Evolutionary conservation across 2,797 vertebrate species (phyloP).

Genomic region (Onychomys arenicola): DNA sequence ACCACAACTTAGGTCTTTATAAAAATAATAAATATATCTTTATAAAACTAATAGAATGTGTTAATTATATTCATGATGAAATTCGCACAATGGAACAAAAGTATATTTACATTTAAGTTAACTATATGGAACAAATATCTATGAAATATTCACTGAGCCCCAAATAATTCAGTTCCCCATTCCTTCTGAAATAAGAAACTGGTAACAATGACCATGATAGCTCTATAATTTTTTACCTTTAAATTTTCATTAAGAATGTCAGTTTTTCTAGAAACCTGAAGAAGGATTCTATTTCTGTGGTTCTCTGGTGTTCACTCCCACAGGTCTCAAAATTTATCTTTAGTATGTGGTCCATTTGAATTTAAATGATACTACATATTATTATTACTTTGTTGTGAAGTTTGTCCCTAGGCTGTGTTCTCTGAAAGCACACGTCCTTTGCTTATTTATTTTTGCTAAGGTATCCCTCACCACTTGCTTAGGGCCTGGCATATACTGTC

Average conservation of each 20-base stretch:
- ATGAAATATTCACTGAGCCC: background rate
- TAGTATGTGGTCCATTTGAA: background rate
- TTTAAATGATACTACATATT: background rate
- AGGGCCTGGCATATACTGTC: background rate
- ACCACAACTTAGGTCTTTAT: background rate
- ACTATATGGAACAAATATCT: background rate
- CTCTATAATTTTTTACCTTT: conserved; percentile 13
- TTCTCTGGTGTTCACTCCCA: background rate
- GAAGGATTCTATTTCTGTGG: background rate
- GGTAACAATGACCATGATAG: background rate
- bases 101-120: conserved; percentile 22
- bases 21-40: background rate
- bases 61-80: background rate
- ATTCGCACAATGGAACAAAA: conserved; percentile 8
- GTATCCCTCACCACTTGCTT: background rate
- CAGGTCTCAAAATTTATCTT: background rate
- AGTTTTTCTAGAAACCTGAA: conserved; percentile 5
- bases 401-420: background rate
- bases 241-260: conserved; percentile 18
- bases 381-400: background rate
- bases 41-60: conserved; percentile 16
- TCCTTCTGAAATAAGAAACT: background rate
- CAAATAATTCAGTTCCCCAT: background rate
- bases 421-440: background rate
- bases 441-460: background rate